phyloP scores from a whole-genome alignment of 2,113 vertebrate species.

The Dipodomys spectabilis region DNA sequence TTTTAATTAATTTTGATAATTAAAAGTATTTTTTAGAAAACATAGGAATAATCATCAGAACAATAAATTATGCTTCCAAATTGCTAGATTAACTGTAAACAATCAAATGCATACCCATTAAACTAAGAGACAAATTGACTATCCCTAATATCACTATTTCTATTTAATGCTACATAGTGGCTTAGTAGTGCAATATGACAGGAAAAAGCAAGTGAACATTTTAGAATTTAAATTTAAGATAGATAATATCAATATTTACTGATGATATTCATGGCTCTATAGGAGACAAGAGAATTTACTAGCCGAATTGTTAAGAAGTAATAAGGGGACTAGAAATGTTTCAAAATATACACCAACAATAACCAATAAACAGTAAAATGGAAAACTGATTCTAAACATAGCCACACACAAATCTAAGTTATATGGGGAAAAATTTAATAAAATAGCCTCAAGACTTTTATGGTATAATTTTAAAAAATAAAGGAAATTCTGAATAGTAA shows the following conservation, averaged over 20 bases:
- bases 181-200: conserved; percentile 51
- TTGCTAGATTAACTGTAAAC: neutral
- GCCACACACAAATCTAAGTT: neutral
- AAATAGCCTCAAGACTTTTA: conserved; percentile 19
- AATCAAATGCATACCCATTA: neutral
- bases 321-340: conserved; percentile 15
- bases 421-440: conserved; percentile 16
- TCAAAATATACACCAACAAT: neutral
- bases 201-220: conserved; percentile 52
- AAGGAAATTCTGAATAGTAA: conserved; percentile 20
- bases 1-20: conserved; percentile 32
- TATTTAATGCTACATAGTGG: neutral
- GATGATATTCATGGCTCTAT: neutral
- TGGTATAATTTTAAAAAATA: neutral
- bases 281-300: conserved; percentile 31
- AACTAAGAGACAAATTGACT: conserved; percentile 44
- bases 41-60: conserved; percentile 34
- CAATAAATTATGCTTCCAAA: conserved; percentile 33
- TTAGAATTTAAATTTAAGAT: conserved; percentile 32
- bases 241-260: neutral
- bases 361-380: conserved; percentile 12
- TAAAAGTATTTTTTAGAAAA: neutral
- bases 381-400: conserved; percentile 26
- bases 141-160: conserved; percentile 27
- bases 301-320: conserved; percentile 44